Conservation (phyloP, 2,888 invertebrate species). For the Diaphora mendica region DNA sequence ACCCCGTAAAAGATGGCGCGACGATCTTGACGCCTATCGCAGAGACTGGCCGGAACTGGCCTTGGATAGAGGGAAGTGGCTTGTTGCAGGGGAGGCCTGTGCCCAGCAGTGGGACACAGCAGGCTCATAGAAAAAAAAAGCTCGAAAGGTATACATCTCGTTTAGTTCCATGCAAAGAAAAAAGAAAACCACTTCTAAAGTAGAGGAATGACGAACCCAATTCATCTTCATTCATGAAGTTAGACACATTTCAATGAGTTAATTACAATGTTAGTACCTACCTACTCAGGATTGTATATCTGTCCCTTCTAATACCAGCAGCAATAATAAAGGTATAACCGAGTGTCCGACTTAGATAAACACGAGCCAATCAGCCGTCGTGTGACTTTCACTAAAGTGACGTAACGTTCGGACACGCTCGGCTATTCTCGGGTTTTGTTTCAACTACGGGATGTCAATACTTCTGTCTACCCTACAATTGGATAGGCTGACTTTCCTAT, state of each 20-base stretch:
- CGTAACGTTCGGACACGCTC: conserved; percentile 49
- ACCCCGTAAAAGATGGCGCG: too few species aligned
- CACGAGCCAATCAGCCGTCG: conserved; percentile 53
- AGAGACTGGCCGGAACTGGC: too few species aligned
- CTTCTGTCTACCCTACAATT: neutral
- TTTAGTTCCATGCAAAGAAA: too few species aligned
- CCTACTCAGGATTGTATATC: neutral
- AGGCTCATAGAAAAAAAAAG: too few species aligned
- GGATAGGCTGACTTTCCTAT: neutral
- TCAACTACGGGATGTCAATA: conserved; percentile 22
- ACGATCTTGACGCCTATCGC: too few species aligned
- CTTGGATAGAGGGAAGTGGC: too few species aligned
- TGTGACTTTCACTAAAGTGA: conserved; percentile 63
- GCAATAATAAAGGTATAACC: conserved; percentile 23
- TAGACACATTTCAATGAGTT: neutral
- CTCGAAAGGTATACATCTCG: too few species aligned
- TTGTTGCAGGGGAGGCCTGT: too few species aligned
- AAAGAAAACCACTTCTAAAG: too few species aligned
- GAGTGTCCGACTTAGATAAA: conserved; percentile 49
- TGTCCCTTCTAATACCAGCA: neutral
- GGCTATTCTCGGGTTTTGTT: conserved; percentile 28
- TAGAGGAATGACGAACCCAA: too few species aligned
- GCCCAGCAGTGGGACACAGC: too few species aligned
- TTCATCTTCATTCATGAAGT: too few species aligned
- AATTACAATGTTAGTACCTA: neutral